Evolutionary conservation across 2,888 invertebrate species (phyloP).

Genomic region (Apamea anceps): DNA sequence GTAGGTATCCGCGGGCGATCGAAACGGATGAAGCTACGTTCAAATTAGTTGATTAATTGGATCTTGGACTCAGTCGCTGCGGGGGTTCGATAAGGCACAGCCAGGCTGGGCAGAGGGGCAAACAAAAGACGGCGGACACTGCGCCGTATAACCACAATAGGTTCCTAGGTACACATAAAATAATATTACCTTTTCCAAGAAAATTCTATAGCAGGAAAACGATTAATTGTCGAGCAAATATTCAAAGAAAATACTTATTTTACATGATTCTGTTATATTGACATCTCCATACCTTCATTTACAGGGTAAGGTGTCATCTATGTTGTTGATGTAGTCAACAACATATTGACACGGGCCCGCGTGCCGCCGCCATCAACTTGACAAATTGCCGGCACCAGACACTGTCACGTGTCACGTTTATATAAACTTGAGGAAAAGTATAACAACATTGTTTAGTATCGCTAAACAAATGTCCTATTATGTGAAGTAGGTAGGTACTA

Average conservation of each 20-base stretch:
- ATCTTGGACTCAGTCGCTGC: conserved; percentile 66
- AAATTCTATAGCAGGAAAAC: conserved; percentile 13
- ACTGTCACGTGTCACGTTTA: conserved; percentile 38
- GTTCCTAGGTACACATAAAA: background rate
- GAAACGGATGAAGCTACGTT: conserved; percentile 62
- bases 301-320: conserved; percentile 7
- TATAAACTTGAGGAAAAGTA: conserved; percentile 28
- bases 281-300: conserved; percentile 7
- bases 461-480: conserved; percentile 1
- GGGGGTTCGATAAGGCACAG: conserved; percentile 64
- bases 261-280: conserved; percentile 2
- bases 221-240: background rate
- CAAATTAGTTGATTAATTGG: conserved; percentile 73
- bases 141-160: conserved; percentile 9
- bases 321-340: conserved; percentile 35
- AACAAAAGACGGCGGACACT: conserved; percentile 51
- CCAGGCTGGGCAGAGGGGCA: conserved; percentile 28
- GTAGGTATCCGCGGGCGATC: conserved; percentile 57
- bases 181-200: background rate
- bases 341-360: conserved; percentile 44
- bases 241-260: background rate
- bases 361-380: conserved; percentile 33
- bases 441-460: conserved; percentile 3
- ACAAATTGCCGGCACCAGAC: conserved; percentile 53
- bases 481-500: conserved; percentile 3